A percentile compares a stretch with the other conserved stretches of the same genome.
Conservation (phyloP, 2,797 vertebrate species). For the Rhinogobio ventralis region DNA sequence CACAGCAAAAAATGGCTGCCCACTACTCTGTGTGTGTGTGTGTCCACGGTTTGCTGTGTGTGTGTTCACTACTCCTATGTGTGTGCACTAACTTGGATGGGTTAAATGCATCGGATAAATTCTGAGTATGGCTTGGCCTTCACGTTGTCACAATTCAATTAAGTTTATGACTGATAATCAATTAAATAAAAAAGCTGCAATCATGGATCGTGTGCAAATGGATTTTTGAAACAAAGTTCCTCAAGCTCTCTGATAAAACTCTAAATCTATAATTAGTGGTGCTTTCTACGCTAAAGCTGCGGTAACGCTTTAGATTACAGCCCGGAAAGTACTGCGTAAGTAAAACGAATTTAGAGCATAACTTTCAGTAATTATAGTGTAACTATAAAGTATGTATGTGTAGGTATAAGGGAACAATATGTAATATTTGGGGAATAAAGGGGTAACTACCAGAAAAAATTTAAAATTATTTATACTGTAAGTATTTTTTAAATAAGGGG, state of each 20-base stretch:
- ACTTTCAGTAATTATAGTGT: too few relatives aligned
- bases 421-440: too few relatives aligned
- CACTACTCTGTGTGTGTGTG: neutral
- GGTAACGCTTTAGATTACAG: too few relatives aligned
- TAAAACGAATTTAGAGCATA: too few relatives aligned
- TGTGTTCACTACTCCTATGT: too few relatives aligned
- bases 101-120: neutral
- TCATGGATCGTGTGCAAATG: neutral
- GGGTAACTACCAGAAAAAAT: too few relatives aligned
- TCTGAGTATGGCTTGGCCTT: neutral
- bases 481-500: too few relatives aligned
- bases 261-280: conserved; percentile 24
- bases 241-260: conserved; percentile 25
- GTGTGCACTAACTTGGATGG: neutral
- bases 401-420: too few relatives aligned
- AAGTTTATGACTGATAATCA: conserved; percentile 17
- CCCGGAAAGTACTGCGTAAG: too few relatives aligned
- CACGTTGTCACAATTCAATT: neutral
- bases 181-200: neutral
- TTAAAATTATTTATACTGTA: too few relatives aligned
- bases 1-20: neutral
- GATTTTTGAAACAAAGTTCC: neutral
- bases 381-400: too few relatives aligned
- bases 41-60: neutral
- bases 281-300: neutral